Percentiles rank a stretch among this genome's conserved stretches.
phyloP scores from a whole-genome alignment of 1,140 invertebrate species.

The Drosophila elegans region DNA sequence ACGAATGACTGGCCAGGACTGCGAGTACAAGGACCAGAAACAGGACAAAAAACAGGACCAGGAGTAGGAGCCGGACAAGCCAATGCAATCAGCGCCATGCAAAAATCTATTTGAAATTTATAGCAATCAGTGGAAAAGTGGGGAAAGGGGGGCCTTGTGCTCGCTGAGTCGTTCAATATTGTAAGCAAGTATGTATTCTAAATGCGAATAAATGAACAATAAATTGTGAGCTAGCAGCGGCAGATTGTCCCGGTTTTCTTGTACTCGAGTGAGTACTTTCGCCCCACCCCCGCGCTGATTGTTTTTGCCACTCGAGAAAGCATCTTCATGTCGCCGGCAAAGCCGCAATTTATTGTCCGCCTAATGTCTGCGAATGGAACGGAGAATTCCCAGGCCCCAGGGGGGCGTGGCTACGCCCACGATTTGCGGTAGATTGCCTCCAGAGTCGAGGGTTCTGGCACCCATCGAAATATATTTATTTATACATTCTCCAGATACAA shows the following conservation, averaged over 20 bases:
- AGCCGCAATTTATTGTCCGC: conserved; percentile 45
- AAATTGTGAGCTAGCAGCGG: conserved; percentile 45
- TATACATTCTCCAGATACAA: not conserved
- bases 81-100: conserved; percentile 53
- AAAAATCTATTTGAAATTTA: conserved; percentile 49
- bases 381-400: conserved; percentile 1
- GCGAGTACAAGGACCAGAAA: not conserved
- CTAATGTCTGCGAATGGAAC: conserved; percentile 20
- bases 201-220: conserved; percentile 65
- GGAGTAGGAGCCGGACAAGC: conserved; percentile 18
- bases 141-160: not conserved
- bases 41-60: not conserved
- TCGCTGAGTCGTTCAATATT: conserved; percentile 42
- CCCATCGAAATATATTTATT: conserved; percentile 1
- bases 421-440: conserved; percentile 4
- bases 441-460: not conserved
- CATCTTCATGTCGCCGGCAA: conserved; percentile 48
- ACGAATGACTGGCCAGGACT: conserved; percentile 49
- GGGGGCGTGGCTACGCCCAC: not conserved
- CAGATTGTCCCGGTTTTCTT: conserved; percentile 27
- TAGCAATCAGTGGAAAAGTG: conserved; percentile 24
- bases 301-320: conserved; percentile 51
- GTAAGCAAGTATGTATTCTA: conserved; percentile 34
- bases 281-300: conserved; percentile 14
- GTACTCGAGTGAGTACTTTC: conserved; percentile 25